These are phyloP conservation scores for Apantesis nais DNA, from an alignment of 2,888 invertebrate genomes.

Conservation along the genomic window DNA sequence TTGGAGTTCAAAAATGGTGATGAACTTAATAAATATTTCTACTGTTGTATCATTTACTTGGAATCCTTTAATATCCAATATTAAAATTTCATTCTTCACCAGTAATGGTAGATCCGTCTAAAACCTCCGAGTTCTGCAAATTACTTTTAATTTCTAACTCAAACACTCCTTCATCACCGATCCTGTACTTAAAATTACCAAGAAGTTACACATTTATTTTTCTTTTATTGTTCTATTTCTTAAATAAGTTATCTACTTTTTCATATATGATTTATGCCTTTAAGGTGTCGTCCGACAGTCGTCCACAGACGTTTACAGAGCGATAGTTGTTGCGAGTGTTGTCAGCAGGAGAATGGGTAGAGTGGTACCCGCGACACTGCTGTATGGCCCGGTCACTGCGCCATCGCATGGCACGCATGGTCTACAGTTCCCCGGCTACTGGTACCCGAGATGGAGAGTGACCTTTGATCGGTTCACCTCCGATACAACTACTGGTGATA, in stretches of 20 bases:
- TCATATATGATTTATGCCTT: constrained; percentile 32
- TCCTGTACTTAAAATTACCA: constrained; percentile 17
- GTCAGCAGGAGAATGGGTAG: constrained; percentile 74
- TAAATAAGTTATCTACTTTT: constrained; percentile 47
- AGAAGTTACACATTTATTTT: constrained; percentile 34
- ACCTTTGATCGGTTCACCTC: too few species aligned
- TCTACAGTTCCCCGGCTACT: too few species aligned
- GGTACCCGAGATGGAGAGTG: too few species aligned
- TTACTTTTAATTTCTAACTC: constrained; percentile 2
- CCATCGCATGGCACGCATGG: constrained; percentile 82
- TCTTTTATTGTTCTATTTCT: constrained; percentile 45
- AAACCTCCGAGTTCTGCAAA: constrained; percentile 16
- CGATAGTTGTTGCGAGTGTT: constrained; percentile 75
- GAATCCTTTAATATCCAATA: constrained; percentile 39
- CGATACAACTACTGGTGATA: too few species aligned
- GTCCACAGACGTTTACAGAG: constrained; percentile 67
- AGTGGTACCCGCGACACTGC: constrained; percentile 78
- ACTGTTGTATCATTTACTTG: constrained; percentile 36
- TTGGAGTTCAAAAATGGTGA: constrained; percentile 18
- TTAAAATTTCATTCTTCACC: constrained; percentile 31
- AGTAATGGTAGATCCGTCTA: constrained; percentile 18
- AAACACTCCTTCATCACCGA: not conserved
- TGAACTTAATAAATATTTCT: constrained; percentile 25
- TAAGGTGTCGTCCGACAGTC: constrained; percentile 16
- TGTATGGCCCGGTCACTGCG: constrained; percentile 81